Percentiles rank a stretch among this genome's conserved stretches.
Conservation (phyloP, 64 coral and sea anemone genomes). For the Platygyra sinensis region DNA sequence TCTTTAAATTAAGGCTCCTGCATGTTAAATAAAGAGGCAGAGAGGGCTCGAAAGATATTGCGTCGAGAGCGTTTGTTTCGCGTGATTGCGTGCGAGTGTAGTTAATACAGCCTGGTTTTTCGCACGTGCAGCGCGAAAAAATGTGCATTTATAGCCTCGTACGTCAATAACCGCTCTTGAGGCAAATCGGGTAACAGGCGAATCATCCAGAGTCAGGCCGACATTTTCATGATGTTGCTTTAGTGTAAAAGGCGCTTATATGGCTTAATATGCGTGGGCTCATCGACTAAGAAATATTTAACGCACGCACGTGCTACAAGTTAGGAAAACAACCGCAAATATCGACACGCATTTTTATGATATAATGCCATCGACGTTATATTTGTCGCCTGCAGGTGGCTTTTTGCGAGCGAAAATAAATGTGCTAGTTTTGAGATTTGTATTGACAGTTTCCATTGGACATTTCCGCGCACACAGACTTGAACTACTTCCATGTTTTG, state of each 20-base stretch:
- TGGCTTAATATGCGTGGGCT: neutral
- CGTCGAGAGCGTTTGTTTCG: neutral
- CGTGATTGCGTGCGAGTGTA: neutral
- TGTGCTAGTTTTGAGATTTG: neutral
- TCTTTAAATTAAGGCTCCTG: neutral
- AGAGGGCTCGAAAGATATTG: too few species aligned
- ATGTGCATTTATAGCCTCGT: neutral
- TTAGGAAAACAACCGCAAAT: slow-evolving; percentile 1
- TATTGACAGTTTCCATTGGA: neutral
- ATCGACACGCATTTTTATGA: neutral
- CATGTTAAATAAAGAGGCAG: neutral
- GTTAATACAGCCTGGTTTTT: neutral
- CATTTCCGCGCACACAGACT: too few species aligned
- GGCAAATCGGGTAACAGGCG: neutral
- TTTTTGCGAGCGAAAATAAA: neutral
- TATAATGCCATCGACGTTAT: neutral
- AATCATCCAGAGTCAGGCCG: neutral
- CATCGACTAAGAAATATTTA: neutral
- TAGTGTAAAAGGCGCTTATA: neutral
- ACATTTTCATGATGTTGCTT: neutral
- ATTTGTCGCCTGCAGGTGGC: neutral
- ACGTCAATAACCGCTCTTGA: neutral
- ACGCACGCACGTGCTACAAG: neutral
- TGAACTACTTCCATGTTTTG: too few species aligned
- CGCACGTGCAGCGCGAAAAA: neutral